Base-by-base conservation (phyloP, 2,888 invertebrate species). In the Smittia sp. region DNA sequence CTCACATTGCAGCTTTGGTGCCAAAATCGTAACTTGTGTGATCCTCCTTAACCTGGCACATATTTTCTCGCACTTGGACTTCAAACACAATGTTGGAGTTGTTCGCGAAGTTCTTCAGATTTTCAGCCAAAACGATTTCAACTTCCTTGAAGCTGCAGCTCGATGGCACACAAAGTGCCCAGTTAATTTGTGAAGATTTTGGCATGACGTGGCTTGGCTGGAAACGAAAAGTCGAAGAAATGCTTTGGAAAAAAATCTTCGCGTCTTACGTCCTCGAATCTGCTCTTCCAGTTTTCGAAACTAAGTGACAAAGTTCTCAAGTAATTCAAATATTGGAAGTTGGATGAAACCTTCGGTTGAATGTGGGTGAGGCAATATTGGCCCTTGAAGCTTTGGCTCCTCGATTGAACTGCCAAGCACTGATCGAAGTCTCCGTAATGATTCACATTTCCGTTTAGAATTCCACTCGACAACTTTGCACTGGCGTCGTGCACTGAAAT, bases 131-230 rank as follows among this genome's bases (percentile, higher is more conserved):
- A 1, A 86, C 85, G 15, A 83, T 79, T 78, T 88, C 85, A 0
- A 89, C 85, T 77, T 90, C 89, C 22, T 81, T 78, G 6, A 85
- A 75, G 0, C 84, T 83, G 78, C 90, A 90, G 0, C 85, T 83
- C 1, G 85, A 83, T 1, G 90, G 90, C 13, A 88, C 84, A 77
- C 90, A 90, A 11, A 89, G 78, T 1, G 86, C 89, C 89, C 89
- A 90, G 76, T 88, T 87, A 68, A 89, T 83, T 39, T 67, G 27
- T 18, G 67, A 67, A 15, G 27, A 41, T 41, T 67, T 67, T 24
- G 67, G 67, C 2, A 54, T 25, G 15, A 69, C 69, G 52, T 69
- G 69, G 9, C 54, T n/a, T 0, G 18, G 27, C 67, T 67, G 1
- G 7, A 67, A 67, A 46, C 15, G 11, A 46, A 46, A 46, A 46